Conservation (phyloP, 2,888 invertebrate species). For the Drosophila monieri region DNA sequence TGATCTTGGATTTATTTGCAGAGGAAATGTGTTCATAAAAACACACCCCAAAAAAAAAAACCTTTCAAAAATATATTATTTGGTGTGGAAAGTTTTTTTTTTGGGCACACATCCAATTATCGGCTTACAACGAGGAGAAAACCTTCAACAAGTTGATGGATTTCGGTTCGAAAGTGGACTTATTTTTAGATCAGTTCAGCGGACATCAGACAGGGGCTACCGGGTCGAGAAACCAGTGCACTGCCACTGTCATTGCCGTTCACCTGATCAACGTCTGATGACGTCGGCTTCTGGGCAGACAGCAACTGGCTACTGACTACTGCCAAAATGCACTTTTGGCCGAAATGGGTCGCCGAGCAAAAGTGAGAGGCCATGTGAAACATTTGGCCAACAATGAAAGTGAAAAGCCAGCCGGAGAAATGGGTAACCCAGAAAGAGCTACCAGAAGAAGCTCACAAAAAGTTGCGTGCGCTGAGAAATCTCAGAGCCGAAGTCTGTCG, state of each 20-base stretch:
- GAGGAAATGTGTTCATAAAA: constrained; percentile 23
- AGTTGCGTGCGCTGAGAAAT: constrained; percentile 36
- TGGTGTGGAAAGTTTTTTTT: constrained; percentile 29
- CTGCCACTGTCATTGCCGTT: constrained; percentile 53
- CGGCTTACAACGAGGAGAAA: constrained; percentile 13
- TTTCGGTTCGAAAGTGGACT: constrained; percentile 3
- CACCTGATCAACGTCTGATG: constrained; percentile 60
- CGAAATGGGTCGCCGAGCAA: constrained; percentile 45
- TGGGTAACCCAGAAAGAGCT: constrained; percentile 21
- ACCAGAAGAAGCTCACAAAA: constrained; percentile 4
- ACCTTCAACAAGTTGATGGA: constrained; percentile 8
- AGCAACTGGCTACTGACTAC: constrained; percentile 19
- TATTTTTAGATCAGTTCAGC: background rate
- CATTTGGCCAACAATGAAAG: constrained; percentile 54
- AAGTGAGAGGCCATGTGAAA: constrained; percentile 28
- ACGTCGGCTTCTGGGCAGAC: constrained; percentile 4
- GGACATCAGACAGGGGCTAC: background rate
- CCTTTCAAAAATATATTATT: constrained; percentile 4
- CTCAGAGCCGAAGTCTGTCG: constrained; percentile 27
- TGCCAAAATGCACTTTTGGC: constrained; percentile 34
- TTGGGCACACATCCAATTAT: constrained; percentile 24
- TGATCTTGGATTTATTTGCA: background rate
- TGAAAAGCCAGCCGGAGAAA: constrained; percentile 42
- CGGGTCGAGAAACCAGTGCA: constrained; percentile 7
- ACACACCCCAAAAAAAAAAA: background rate